A percentile compares a stretch with the other conserved stretches of the same genome.
Conservation (phyloP, 2,888 invertebrate species). For the Meiosimyza platycephala region DNA sequence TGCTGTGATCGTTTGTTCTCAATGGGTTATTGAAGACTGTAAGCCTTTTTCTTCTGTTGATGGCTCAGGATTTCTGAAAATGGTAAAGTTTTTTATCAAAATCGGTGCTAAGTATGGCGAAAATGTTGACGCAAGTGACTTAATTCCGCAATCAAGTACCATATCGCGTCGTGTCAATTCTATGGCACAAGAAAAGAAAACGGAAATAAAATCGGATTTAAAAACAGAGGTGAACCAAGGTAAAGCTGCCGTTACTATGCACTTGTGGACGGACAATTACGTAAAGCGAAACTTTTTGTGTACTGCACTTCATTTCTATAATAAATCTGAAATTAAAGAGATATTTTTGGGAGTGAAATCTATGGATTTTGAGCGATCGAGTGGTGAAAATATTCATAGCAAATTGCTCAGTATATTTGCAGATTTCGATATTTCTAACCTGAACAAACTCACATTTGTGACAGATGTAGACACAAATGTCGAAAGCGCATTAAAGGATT, state of each 20-base stretch:
- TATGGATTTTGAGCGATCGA: conserved; percentile 43
- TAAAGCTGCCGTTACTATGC: conserved; percentile 40
- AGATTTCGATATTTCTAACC: conserved; percentile 40
- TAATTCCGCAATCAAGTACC: background rate
- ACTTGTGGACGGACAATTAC: conserved; percentile 46
- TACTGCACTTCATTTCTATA: conserved; percentile 44
- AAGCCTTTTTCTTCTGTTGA: background rate
- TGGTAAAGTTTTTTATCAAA: background rate
- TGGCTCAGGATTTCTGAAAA: background rate
- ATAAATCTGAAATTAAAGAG: conserved; percentile 39
- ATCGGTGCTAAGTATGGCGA: conserved; percentile 10
- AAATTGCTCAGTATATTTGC: conserved; percentile 35
- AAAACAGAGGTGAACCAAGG: conserved; percentile 36
- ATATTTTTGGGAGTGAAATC: conserved; percentile 42
- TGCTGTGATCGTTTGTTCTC: background rate
- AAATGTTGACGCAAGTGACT: background rate
- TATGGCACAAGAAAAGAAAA: background rate
- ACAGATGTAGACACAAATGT: conserved; percentile 37
- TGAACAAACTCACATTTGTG: conserved; percentile 36
- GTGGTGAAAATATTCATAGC: conserved; percentile 35
- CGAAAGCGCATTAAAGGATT: conserved; percentile 35
- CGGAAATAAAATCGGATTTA: background rate
- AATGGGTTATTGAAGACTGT: background rate
- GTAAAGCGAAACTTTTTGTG: conserved; percentile 43
- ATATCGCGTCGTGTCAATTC: background rate